Percentiles rank a stretch among this genome's conserved stretches.
Evolutionary conservation across 2,113 vertebrate species (phyloP).

Genomic region (Hyperoodon ampullatus): DNA sequence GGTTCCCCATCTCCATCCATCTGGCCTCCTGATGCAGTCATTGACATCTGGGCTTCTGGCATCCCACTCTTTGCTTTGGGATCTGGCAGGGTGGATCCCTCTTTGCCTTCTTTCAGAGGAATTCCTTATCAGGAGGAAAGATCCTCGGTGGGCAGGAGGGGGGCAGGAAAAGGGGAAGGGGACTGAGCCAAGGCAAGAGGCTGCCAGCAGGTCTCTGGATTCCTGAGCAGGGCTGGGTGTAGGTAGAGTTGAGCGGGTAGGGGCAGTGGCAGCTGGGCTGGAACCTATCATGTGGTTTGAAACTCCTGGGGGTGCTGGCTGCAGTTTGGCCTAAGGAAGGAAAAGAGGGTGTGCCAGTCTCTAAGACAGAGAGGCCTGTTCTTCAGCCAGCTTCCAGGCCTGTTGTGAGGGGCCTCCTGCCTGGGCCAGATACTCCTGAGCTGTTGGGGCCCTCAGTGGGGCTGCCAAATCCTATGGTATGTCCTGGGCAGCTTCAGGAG

Average conservation of each 20-base stretch:
- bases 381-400: neutral
- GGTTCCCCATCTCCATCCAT: neutral
- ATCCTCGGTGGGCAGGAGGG: neutral
- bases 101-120: neutral
- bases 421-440: neutral
- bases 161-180: neutral
- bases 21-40: fast-evolving
- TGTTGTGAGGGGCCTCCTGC: neutral
- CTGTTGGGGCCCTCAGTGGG: neutral
- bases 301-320: neutral
- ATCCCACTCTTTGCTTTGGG: neutral
- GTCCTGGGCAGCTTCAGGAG: neutral
- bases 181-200: neutral
- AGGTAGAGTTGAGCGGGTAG: neutral
- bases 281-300: constrained; percentile 34
- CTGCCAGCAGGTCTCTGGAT: neutral
- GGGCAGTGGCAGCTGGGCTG: neutral
- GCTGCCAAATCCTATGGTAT: neutral
- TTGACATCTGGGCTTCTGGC: neutral
- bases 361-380: constrained; percentile 56
- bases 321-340: constrained; percentile 33
- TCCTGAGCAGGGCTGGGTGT: neutral
- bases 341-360: constrained; percentile 19
- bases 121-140: neutral
- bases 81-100: neutral